Evolutionary conservation across 2,113 vertebrate species (phyloP), one percentile per base, ranked within the genome.

Genomic region (Burhinus oedicnemus): DNA sequence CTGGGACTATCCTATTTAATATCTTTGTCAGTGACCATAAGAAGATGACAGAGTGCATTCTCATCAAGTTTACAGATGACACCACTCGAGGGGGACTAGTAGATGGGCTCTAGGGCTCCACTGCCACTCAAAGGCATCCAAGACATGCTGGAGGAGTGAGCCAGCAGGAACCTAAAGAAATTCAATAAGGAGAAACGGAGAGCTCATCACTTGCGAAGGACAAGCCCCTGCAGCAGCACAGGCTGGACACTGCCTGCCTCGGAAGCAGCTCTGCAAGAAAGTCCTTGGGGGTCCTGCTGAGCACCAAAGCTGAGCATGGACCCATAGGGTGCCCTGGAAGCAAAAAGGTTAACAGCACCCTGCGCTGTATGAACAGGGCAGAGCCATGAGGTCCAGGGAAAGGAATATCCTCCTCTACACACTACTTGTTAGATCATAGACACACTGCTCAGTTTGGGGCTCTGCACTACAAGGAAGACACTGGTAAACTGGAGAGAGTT

Each of bases 41-140:
- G n/a, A 68, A 84, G 42, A 11, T 30, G 17, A 52, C 38, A 32
- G 45, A 75, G 11, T 49, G 15, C 5, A 66, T 83, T 87, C 21
- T 57, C 26, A 42, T 30, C 13, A 66, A 26, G 12, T 75, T 16
- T 79, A 44, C 23, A 58, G n/a, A 40, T 54, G 61, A 26, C 15
- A 30, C 5, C 3, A 1, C 19, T 49, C 22, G 9, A 20, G 5
- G 8, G 2, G 3, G 2, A 69, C 12, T 14, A 55, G 12, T 8
- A 52, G 18, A 25, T 40, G 14, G 9, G 2, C 34, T 74, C 8
- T 47, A 62, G 51, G 1, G 5, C 17, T 84, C 12, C 7, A 54
- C 17, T 45, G 22, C 4, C 19, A 47, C 72, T 87, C 21, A 40
- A 51, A 85, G 29, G 5, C 5, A 29, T 40, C 34, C 34, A 90